These are phyloP conservation scores for Bufo gargarizans DNA, from an alignment of 2,113 vertebrate genomes.

Conservation along the genomic window DNA sequence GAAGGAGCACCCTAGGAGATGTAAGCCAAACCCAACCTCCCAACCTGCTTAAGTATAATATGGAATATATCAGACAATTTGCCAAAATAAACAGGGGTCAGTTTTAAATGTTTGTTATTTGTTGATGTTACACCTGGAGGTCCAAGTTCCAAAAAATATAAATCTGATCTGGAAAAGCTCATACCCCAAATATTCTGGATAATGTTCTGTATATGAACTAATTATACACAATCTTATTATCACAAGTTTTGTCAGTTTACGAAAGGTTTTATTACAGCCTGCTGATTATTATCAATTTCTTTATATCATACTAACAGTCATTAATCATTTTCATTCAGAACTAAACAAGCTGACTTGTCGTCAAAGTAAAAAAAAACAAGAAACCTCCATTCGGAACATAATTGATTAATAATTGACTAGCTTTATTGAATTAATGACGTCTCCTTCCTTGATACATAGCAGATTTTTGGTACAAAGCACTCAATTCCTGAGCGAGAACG, in stretches of 20 bases:
- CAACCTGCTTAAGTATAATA: neutral
- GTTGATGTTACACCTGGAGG: conserved; percentile 12
- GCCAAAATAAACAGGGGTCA: neutral
- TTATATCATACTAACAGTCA: conserved; percentile 22
- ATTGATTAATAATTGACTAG: conserved; percentile 37
- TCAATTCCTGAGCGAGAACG: conserved; percentile 62
- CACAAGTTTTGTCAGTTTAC: neutral
- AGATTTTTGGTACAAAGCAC: conserved; percentile 52
- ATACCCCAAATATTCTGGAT: neutral
- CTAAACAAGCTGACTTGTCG: conserved; percentile 31
- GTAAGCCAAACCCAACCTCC: too few relatives aligned
- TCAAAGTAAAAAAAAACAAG: neutral
- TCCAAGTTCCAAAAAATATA: neutral
- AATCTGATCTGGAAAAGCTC: conserved; percentile 18
- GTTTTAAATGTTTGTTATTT: neutral
- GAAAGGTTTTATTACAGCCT: conserved; percentile 22
- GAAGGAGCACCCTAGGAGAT: too few relatives aligned
- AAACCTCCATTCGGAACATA: conserved; percentile 30
- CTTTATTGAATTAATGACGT: conserved; percentile 47
- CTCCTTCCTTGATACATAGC: conserved; percentile 35
- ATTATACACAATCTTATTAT: conserved; percentile 27
- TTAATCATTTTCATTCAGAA: conserved; percentile 32
- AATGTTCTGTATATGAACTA: conserved; percentile 24
- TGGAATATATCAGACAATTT: neutral
- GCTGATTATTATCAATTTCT: conserved; percentile 18